These are phyloP conservation scores for Orcinus orca DNA, from an alignment of 2,113 vertebrate species.

Conservation along the genomic window DNA sequence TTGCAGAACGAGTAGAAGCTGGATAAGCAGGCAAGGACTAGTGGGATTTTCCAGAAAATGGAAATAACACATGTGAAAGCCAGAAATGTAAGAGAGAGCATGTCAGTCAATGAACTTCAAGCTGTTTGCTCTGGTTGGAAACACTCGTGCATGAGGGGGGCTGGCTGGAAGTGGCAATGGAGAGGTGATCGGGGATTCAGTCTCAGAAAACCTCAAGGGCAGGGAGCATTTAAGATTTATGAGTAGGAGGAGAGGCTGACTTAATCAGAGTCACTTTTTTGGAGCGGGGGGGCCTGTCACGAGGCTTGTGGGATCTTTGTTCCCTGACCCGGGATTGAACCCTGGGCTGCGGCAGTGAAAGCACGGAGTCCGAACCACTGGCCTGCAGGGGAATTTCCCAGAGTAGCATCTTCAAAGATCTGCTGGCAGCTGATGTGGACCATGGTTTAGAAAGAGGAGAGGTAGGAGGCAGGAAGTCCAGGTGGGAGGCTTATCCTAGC, in stretches of 20 bases:
- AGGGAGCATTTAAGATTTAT: not conserved
- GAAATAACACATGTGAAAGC: not conserved
- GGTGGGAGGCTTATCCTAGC: not conserved
- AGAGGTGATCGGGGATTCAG: not conserved
- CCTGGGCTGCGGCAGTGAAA: not conserved
- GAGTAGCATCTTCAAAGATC: not conserved
- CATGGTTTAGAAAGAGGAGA: not conserved
- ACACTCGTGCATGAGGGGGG: not conserved
- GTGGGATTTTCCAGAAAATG: not conserved
- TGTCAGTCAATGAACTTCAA: not conserved
- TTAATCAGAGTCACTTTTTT: not conserved
- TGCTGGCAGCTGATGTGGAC: not conserved
- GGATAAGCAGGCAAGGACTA: not conserved
- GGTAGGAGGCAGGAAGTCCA: not conserved
- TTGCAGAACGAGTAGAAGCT: not conserved
- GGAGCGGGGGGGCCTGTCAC: no score
- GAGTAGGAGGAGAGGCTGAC: not conserved
- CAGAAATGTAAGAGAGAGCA: not conserved
- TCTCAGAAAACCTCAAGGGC: not conserved
- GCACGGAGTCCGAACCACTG: not conserved
- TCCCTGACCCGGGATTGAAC: no score
- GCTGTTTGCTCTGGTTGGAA: not conserved
- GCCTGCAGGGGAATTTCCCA: not conserved
- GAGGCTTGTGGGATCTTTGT: no score
- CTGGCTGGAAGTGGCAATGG: not conserved